Evolutionary conservation across 1,140 invertebrate species (phyloP).

Genomic region (Plutomurus gul): DNA sequence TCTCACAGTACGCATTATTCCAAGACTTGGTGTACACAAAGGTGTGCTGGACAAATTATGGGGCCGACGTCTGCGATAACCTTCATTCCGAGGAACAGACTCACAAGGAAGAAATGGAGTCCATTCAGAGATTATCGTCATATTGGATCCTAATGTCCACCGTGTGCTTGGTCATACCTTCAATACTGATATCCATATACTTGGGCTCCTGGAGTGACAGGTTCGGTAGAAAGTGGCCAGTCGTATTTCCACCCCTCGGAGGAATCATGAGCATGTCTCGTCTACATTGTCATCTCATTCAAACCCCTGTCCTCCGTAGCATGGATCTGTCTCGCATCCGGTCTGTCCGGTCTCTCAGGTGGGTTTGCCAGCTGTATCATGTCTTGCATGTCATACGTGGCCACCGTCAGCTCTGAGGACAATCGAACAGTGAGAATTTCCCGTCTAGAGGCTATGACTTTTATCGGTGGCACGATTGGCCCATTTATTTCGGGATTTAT

Average conservation of each 20-base stretch:
- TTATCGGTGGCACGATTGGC: slow-evolving; percentile 60
- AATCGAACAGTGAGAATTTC: slow-evolving; percentile 59
- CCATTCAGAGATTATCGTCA: slow-evolving; percentile 57
- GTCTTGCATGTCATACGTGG: slow-evolving; percentile 60
- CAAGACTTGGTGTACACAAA: slow-evolving; percentile 61
- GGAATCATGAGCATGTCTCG: slow-evolving; percentile 56
- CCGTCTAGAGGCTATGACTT: slow-evolving; percentile 61
- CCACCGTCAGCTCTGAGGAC: slow-evolving; percentile 56
- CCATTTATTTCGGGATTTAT: slow-evolving; percentile 59
- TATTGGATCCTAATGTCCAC: slow-evolving; percentile 59
- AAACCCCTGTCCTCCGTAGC: slow-evolving; percentile 55
- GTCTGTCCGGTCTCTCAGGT: slow-evolving; percentile 59
- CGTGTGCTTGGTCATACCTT: slow-evolving; percentile 58
- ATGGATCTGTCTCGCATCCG: slow-evolving; percentile 58
- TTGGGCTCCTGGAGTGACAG: slow-evolving; percentile 56
- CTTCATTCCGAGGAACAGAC: slow-evolving; percentile 54
- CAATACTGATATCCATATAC: slow-evolving; percentile 57
- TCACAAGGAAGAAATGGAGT: slow-evolving; percentile 54
- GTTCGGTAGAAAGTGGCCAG: slow-evolving; percentile 59
- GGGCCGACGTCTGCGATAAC: slow-evolving; percentile 54
- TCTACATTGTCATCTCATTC: slow-evolving; percentile 58
- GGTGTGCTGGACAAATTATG: slow-evolving; percentile 56
- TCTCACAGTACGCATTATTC: slow-evolving; percentile 59
- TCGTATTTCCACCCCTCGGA: slow-evolving; percentile 60
- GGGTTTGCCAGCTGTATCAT: slow-evolving; percentile 60